Evolutionary conservation across 2,797 vertebrate genomes (phyloP).

Genomic region (Sebastes nivosus): DNA sequence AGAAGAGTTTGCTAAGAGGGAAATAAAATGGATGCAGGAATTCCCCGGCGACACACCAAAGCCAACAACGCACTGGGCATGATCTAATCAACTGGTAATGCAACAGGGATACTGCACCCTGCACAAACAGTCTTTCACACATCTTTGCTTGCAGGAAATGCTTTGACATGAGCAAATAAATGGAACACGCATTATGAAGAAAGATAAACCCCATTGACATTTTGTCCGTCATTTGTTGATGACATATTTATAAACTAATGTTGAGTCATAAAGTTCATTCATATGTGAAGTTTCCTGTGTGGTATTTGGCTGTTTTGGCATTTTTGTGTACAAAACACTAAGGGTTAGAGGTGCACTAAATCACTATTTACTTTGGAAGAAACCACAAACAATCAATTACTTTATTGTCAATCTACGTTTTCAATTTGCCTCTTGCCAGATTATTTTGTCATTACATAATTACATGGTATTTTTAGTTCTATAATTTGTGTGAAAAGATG

Average conservation of each 20-base stretch:
- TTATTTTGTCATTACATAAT: not conserved
- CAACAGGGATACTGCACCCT: conserved; percentile 5
- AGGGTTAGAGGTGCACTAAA: not conserved
- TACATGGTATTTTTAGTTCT: not conserved
- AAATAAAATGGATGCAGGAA: conserved; percentile 31
- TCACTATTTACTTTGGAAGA: not conserved
- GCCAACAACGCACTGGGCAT: not conserved
- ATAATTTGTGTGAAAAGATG: not conserved
- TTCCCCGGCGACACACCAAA: conserved; percentile 45
- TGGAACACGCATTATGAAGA: not conserved
- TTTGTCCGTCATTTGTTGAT: too few species aligned
- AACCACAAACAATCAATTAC: not conserved
- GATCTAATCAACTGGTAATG: not conserved
- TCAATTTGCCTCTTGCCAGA: not conserved
- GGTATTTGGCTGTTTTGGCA: not conserved
- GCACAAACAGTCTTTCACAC: conserved; percentile 12
- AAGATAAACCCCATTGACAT: not conserved
- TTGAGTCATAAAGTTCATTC: not conserved
- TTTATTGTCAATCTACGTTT: not conserved
- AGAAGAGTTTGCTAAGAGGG: conserved; percentile 9
- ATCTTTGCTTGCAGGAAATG: not conserved
- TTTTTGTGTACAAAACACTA: not conserved
- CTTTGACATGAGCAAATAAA: not conserved
- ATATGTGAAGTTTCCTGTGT: not conserved
- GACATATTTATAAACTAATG: not conserved